phyloP scores from a whole-genome alignment of 2,797 vertebrate species.

The Chromobotia macracanthus region DNA sequence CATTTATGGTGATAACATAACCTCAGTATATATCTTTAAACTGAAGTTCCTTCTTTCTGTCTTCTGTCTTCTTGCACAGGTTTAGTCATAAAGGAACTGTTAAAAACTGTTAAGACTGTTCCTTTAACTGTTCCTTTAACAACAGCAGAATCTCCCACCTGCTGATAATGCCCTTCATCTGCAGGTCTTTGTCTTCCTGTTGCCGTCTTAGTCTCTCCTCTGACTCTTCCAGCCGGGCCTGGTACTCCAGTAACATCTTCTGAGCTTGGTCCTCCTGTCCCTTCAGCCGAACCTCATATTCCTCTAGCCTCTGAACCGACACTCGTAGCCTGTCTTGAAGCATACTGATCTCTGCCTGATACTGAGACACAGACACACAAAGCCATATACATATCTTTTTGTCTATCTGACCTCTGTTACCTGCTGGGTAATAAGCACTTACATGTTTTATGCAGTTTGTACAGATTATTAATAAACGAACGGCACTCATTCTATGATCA shows the following conservation, averaged over 20 bases:
- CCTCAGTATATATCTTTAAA: background rate
- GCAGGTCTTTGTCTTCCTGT: conserved; percentile 97
- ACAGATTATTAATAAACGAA: background rate
- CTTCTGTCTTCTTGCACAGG: too few relatives aligned
- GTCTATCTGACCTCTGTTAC: too few relatives aligned
- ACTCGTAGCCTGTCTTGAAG: conserved; percentile 94
- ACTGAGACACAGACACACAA: conserved; percentile 68
- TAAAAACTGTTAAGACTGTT: background rate
- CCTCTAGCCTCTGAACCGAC: conserved; percentile 94
- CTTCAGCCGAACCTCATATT: conserved; percentile 90
- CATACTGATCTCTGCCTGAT: conserved; percentile 90
- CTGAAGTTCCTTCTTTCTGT: background rate
- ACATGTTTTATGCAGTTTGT: background rate
- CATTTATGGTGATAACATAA: background rate
- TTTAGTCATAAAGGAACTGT: too few relatives aligned
- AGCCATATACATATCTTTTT: background rate
- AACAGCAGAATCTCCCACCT: conserved; percentile 73
- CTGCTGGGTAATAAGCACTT: background rate
- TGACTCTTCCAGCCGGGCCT: conserved; percentile 93
- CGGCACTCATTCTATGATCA: too few relatives aligned
- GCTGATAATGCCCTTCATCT: conserved; percentile 99
- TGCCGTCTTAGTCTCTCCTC: conserved; percentile 95
- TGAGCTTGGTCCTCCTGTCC: conserved; percentile 95
- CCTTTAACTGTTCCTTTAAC: background rate
- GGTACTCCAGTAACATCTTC: conserved; percentile 95